Base-by-base conservation (phyloP, 2,888 invertebrate genomes). In the Aphodius sticticus region DNA sequence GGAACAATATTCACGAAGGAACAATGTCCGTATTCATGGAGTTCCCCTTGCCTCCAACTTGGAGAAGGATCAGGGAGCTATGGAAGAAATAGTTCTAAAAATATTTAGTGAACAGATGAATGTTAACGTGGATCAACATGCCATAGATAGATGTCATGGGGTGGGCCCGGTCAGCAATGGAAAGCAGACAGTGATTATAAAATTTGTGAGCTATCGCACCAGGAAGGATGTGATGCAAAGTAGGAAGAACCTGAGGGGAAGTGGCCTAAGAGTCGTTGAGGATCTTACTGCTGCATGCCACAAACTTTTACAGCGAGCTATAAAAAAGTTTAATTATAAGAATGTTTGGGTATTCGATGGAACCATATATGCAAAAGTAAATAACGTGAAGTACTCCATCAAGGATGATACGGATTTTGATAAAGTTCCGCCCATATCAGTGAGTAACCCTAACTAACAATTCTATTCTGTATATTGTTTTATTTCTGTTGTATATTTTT, bases 261-360 rank as follows among this genome's bases (percentile, higher is more conserved):
- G 15, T 26, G 26, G 72, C 15, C 35, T 72, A n/a, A 36, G 35
- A 14, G 72, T 72, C 6, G 72, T 16, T 26, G 72, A 72, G 16
- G 72, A 72, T 72, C 15, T 72, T n/a, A 72, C 72, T n/a, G n/a
- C 35, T n/a, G 7, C 72, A n/a, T 12, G 72, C n/a, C 72, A 36
- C n/a, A 26, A 36, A 16, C 72, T 72, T 15, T 36, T 36, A 4
- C 35, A 72, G 36, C n/a, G n/a, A 9, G n/a, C 72, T 36, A 16
- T 36, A 72, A 36, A 14, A n/a, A 6, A 16, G 35, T 72, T 16
- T 72, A 16, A 16, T 36, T n/a, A 36, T 72, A 26, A 6, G 36
- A 16, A 72, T 26, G 72, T 72, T 26, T 72, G 72, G 72, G 35
- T 72, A 7, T n/a, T 26, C n/a, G 72, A 72, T 72, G 72, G 72